phyloP scores from a whole-genome alignment of 2,113 vertebrate species.

The Eolophus roseicapilla region DNA sequence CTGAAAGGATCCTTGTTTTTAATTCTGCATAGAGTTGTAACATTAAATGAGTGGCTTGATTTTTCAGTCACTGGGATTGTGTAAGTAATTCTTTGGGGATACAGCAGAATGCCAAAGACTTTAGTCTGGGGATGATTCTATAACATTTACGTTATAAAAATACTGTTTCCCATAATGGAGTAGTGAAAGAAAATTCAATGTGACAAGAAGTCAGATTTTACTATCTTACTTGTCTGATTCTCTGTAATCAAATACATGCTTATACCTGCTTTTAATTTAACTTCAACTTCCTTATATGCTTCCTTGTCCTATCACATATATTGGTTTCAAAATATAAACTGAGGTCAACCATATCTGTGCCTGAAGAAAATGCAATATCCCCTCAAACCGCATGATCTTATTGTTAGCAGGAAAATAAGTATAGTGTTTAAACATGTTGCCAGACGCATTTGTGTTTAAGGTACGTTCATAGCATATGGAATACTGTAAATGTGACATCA shows the following conservation, averaged over 20 bases:
- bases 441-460: background rate
- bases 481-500: background rate
- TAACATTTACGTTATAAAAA: conserved; percentile 68
- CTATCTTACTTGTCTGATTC: conserved; percentile 57
- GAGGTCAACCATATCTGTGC: background rate
- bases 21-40: conserved; percentile 49
- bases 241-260: conserved; percentile 72
- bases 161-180: conserved; percentile 44
- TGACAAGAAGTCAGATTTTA: conserved; percentile 69
- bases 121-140: conserved; percentile 54
- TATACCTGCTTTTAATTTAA: conserved; percentile 77
- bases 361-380: conserved; percentile 24
- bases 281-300: conserved; percentile 50
- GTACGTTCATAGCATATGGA: background rate
- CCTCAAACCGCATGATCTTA: background rate
- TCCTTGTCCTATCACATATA: conserved; percentile 57
- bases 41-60: conserved; percentile 45
- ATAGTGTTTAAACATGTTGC: conserved; percentile 24
- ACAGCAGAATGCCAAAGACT: conserved; percentile 37
- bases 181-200: conserved; percentile 65
- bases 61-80: conserved; percentile 41
- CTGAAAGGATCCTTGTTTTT: conserved; percentile 50
- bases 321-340: conserved; percentile 61
- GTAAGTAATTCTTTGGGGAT: conserved; percentile 53
- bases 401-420: background rate